These are phyloP conservation scores for Brachionus asplanchnoidis DNA, from an alignment of 1,140 invertebrate genomes.

Conservation along the genomic window DNA sequence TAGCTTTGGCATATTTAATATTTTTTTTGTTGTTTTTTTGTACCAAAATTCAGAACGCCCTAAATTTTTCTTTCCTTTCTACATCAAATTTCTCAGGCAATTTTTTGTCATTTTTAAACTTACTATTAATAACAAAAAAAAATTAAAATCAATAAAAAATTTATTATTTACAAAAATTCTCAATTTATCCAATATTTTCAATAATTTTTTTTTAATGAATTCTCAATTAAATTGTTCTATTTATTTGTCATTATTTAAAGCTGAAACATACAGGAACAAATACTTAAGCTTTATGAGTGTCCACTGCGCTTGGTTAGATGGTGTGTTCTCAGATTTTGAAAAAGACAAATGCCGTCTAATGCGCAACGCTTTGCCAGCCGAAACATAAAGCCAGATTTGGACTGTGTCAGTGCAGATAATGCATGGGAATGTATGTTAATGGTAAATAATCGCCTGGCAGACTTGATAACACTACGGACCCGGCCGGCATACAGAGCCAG, in stretches of 20 bases:
- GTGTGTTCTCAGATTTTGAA: conserved; percentile 84
- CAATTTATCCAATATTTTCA: too few species aligned
- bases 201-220: too few species aligned
- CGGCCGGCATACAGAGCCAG: conserved; percentile 55
- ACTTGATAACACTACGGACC: conserved; percentile 55
- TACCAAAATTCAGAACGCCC: too few species aligned
- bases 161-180: not conserved
- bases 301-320: conserved; percentile 45
- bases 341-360: conserved; percentile 87
- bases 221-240: not conserved
- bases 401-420: conserved; percentile 76
- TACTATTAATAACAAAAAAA: too few species aligned
- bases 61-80: too few species aligned
- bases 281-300: conserved; percentile 37
- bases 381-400: conserved; percentile 80
- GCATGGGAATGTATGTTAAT: conserved; percentile 82
- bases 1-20: too few species aligned
- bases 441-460: conserved; percentile 65
- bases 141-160: too few species aligned
- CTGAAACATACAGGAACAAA: conserved; percentile 32
- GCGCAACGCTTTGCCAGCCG: conserved; percentile 75
- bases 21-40: too few species aligned
- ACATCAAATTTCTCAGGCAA: too few species aligned
- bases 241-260: not conserved
- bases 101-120: too few species aligned